A percentile compares a stretch with the other conserved stretches of the same genome.
phyloP scores from a whole-genome alignment of 2,888 invertebrate genomes.

The Ethmia dodecea region DNA sequence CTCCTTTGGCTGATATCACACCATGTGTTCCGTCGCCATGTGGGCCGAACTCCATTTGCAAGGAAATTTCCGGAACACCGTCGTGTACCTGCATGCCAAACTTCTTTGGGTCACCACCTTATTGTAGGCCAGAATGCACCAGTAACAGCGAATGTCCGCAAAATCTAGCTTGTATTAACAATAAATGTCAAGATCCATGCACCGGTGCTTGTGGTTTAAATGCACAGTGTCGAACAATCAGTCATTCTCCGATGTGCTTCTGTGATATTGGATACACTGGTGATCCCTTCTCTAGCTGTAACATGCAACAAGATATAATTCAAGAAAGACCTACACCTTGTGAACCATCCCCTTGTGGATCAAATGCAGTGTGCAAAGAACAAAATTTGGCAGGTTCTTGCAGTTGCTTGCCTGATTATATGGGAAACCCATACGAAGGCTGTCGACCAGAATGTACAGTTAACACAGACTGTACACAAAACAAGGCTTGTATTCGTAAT shows the following conservation, averaged over 20 bases:
- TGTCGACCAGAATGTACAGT: constrained; percentile 86
- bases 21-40: constrained; percentile 85
- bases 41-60: constrained; percentile 80
- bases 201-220: constrained; percentile 83
- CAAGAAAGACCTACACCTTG: constrained; percentile 74
- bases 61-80: constrained; percentile 74
- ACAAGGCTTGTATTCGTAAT: constrained; percentile 83
- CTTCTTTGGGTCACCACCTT: constrained; percentile 85
- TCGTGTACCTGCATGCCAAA: constrained; percentile 82
- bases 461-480: constrained; percentile 84
- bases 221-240: constrained; percentile 83
- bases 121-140: constrained; percentile 85
- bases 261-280: constrained; percentile 82
- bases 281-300: constrained; percentile 82
- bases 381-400: constrained; percentile 80
- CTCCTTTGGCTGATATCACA: constrained; percentile 68
- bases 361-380: constrained; percentile 80
- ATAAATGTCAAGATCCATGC: constrained; percentile 83
- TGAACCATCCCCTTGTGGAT: constrained; percentile 79
- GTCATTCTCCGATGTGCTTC: constrained; percentile 86
- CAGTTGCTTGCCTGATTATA: constrained; percentile 82
- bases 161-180: constrained; percentile 80
- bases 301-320: constrained; percentile 49
- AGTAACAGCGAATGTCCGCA: constrained; percentile 83
- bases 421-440: constrained; percentile 88